These are phyloP conservation scores for Microcebus ravelobensis DNA, from an alignment of 2,113 vertebrate genomes.

Conservation along the genomic window DNA sequence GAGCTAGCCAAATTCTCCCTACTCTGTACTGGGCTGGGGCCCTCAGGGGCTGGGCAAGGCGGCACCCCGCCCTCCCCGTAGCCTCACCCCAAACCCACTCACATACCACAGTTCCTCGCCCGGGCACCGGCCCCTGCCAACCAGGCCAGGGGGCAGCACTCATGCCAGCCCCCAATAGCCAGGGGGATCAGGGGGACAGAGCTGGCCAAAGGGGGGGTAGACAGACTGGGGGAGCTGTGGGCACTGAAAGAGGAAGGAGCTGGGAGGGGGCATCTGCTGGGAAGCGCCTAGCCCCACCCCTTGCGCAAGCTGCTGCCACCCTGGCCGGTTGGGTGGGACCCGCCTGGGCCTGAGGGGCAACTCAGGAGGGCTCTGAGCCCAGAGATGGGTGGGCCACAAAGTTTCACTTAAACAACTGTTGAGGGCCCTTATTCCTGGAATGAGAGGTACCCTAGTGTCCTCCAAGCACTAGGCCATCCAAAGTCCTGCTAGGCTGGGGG, in stretches of 20 bases:
- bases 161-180: constrained; percentile 73
- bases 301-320: constrained; percentile 81
- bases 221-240: constrained; percentile 69
- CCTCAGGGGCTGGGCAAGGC: constrained; percentile 77
- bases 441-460: neutral
- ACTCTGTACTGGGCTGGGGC: constrained; percentile 62
- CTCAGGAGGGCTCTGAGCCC: constrained; percentile 71
- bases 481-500: neutral
- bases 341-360: constrained; percentile 81
- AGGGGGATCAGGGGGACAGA: constrained; percentile 59
- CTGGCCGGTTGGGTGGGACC: constrained; percentile 82
- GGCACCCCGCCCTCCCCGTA: constrained; percentile 76
- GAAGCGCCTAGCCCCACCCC: constrained; percentile 79
- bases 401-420: neutral
- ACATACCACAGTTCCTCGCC: constrained; percentile 78
- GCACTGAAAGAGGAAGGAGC: constrained; percentile 80
- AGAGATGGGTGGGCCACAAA: constrained; percentile 55
- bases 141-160: constrained; percentile 79
- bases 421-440: neutral
- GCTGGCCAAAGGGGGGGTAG: constrained; percentile 33
- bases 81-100: constrained; percentile 81
- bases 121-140: constrained; percentile 75
- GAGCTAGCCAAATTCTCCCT: constrained; percentile 61
- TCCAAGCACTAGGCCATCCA: neutral
- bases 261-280: constrained; percentile 80